Base-by-base conservation (phyloP, 1,140 invertebrate genomes). In the Chrysopa pallens region DNA sequence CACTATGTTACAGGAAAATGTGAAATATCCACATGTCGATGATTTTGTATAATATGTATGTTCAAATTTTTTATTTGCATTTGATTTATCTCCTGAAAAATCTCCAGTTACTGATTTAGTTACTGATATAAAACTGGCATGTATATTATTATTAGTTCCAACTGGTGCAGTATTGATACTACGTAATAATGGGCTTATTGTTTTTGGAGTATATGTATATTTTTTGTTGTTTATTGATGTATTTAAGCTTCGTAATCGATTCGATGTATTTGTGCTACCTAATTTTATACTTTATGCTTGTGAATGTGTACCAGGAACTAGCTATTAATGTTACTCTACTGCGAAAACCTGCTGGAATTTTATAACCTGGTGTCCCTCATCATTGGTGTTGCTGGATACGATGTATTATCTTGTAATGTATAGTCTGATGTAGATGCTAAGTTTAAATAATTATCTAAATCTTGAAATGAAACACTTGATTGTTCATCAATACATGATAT, bases 1-100 rank as follows among this genome's bases (percentile, higher is more conserved):
- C 4, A 82, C 78, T 49, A 80, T 71, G 29, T 82, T 82, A 51
- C 82, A 86, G 0, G 80, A 78, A 55, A 86, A 85, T 4, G 82
- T 84, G 48, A 85, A 85, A 52, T 84, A 84, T 28, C 84, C 84
- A 58, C 82, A 87, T 0, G 78, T 84, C 3, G 81, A 84, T 11
- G 80, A 83, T 56, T 87, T 85, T 0, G 80, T 84, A 45, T 84
- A 87, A 60, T 85, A 85, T 13, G 81, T 45, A 76, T 76, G n/a
- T 74, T 68, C 69, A 58, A 76, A 74, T 55, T 75, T 76, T 39
- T 71, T 65, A 37, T 74, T 72, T 45, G 62, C 62, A 1, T 58
- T 53, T 31, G 67, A 50, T 44, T 61, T 64, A 47, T 68, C 68
- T 40, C 59, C 65, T 46, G 71, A 68, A 40, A 75, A 71, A 47